Percentiles rank a stretch among this genome's conserved stretches.
These are phyloP conservation scores for Hystrix cristata DNA, from an alignment of 2,113 vertebrate species.

Conservation along the genomic window DNA sequence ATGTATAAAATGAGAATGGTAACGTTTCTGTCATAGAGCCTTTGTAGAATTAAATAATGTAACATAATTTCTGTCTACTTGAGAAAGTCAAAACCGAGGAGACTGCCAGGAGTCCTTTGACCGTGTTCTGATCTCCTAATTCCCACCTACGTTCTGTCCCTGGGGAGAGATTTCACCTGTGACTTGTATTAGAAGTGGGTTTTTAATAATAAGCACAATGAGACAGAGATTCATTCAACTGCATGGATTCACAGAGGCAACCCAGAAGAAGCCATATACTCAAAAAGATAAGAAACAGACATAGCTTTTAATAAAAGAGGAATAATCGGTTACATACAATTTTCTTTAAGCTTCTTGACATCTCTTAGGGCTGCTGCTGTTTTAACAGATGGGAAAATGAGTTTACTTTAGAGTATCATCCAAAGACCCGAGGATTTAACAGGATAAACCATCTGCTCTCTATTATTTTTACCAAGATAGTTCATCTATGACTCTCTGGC, in stretches of 20 bases:
- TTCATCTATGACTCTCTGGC: neutral
- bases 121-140: neutral
- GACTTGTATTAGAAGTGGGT: neutral
- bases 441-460: neutral
- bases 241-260: neutral
- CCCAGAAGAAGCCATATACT: neutral
- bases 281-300: slow-evolving; percentile 67
- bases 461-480: neutral
- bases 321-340: neutral
- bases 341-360: slow-evolving; percentile 38
- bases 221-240: neutral
- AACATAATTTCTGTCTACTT: neutral
- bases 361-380: neutral
- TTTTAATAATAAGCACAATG: slow-evolving; percentile 53
- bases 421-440: neutral
- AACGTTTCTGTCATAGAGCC: neutral
- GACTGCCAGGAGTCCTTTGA: neutral
- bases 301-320: slow-evolving; percentile 64
- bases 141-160: neutral
- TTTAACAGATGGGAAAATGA: neutral
- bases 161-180: neutral
- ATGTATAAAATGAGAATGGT: slow-evolving; percentile 10
- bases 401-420: neutral
- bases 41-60: neutral
- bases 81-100: neutral